Base-by-base conservation (phyloP, 2,797 vertebrate species). In the Acestrorhynchus altus region DNA sequence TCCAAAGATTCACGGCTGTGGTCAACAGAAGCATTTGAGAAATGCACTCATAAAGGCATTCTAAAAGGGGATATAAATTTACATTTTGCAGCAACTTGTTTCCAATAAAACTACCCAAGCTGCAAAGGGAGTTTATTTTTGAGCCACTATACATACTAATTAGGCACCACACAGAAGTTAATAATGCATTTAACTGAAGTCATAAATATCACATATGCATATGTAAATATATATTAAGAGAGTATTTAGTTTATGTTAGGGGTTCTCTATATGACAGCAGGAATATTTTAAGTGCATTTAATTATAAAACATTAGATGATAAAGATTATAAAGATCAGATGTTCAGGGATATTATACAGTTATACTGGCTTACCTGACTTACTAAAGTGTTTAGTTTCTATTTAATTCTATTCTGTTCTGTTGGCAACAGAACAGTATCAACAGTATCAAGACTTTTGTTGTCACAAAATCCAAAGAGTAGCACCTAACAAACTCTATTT, bases 101-200 rank as follows among this genome's bases (percentile, higher is more conserved):
- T 74, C 77, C 83, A 87, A 86, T 86, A 87, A 88, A 90, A 56
- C 59, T 44, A 77, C 72, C 79, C 49, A 80, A 74, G 81, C 87
- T 39, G 79, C 72, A 86, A 77, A 82, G 1, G 22, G 74, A 47
- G 24, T 66, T 49, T 66, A 15, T 66, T 66, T 46, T 66, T 35
- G 22, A 47, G 64, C 16, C 18, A 28, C 31, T 35, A 47, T 47
- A 49, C 64, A 60, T 66, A 28, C 64, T 16, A 66, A 66, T 47
- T 47, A 66, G 44, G 22, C 24, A 76, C 77, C 63, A 16, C 44
- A 59, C 76, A 57, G 1, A 8, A 85, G 89, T 88, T 85, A 87
- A 87, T 88, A 67, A 87, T 79, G 54, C 52, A 26, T 61, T 82
- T 83, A 79, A 82, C 7, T 47, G 44, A 28, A 66, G 15, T 49